Evolutionary conservation across 1,140 invertebrate species (phyloP).

Genomic region (Dysdera silvatica): DNA sequence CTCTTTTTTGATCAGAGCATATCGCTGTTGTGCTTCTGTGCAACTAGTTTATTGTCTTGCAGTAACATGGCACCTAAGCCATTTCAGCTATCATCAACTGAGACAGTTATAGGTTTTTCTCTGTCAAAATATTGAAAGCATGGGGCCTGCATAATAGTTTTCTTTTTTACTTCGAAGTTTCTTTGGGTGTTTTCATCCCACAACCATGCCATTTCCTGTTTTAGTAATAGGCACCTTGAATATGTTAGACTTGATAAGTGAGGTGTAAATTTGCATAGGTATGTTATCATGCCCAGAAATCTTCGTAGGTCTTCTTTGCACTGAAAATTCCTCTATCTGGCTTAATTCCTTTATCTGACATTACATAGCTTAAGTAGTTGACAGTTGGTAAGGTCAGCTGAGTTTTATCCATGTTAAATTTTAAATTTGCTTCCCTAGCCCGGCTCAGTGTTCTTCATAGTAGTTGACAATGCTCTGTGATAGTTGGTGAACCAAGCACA

Average conservation of each 20-base stretch:
- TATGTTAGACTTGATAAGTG: slow-evolving; percentile 24
- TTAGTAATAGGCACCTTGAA: slow-evolving; percentile 24
- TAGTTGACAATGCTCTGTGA: slow-evolving; percentile 30
- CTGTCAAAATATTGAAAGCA: slow-evolving; percentile 1
- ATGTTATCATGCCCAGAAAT: slow-evolving; percentile 21
- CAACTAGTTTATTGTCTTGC: slow-evolving; percentile 20
- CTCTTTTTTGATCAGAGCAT: slow-evolving; percentile 27
- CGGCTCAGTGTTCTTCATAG: slow-evolving; percentile 29
- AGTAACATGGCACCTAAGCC: slow-evolving; percentile 18
- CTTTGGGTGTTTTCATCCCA: slow-evolving; percentile 22
- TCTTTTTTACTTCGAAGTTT: slow-evolving; percentile 11
- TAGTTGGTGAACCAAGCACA: slow-evolving; percentile 21
- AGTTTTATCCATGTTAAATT: slow-evolving; percentile 35
- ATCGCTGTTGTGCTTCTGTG: slow-evolving; percentile 15
- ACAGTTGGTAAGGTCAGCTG: slow-evolving; percentile 31
- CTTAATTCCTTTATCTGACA: too few relatives aligned
- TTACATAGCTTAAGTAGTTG: slow-evolving; percentile 37
- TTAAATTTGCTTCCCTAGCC: slow-evolving; percentile 32
- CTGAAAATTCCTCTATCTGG: too few relatives aligned
- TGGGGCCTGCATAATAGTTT: neutral
- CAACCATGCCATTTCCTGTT: slow-evolving; percentile 26
- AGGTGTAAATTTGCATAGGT: slow-evolving; percentile 5
- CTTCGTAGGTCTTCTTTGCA: neutral
- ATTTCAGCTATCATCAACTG: slow-evolving; percentile 22
- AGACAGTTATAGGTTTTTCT: slow-evolving; percentile 5